Evolutionary conservation across 2,888 invertebrate genomes (phyloP).

Genomic region (Scaptomyza polygonia): DNA sequence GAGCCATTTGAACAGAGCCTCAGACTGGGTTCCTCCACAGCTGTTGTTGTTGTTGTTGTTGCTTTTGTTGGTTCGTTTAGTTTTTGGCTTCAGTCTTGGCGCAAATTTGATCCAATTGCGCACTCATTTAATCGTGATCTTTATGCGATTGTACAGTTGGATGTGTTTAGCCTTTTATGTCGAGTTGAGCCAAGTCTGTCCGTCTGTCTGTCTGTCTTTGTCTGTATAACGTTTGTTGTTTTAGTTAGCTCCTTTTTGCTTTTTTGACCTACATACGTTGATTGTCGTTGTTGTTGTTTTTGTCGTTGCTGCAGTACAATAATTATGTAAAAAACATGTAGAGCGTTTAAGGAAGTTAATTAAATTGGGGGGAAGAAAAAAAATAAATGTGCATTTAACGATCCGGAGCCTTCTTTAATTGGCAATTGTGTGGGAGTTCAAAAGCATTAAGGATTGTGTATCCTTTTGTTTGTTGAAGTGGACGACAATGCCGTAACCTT

Average conservation of each 20-base stretch:
- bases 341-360: constrained; percentile 76
- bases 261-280: constrained; percentile 66
- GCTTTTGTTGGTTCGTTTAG: constrained; percentile 52
- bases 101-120: constrained; percentile 82
- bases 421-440: constrained; percentile 55
- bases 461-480: constrained; percentile 47
- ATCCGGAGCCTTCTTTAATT: constrained; percentile 63
- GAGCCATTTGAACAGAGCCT: constrained; percentile 66
- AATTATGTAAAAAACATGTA: constrained; percentile 75
- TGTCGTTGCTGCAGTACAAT: constrained; percentile 44
- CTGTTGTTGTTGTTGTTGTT: constrained; percentile 17
- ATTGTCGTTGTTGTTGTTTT: constrained; percentile 26
- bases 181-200: constrained; percentile 49
- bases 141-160: constrained; percentile 80
- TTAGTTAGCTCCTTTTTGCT: constrained; percentile 50
- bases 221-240: constrained; percentile 24
- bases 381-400: constrained; percentile 70
- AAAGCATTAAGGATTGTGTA: constrained; percentile 21
- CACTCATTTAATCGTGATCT: constrained; percentile 82
- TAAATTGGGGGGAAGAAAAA: constrained; percentile 70
- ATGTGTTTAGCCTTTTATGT: constrained; percentile 81
- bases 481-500: constrained; percentile 17
- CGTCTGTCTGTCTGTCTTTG: constrained; percentile 17
- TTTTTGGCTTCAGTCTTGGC: constrained; percentile 68
- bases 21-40: constrained; percentile 19